These are phyloP conservation scores for Dicycla oo DNA, from an alignment of 2,888 invertebrate species.

Conservation along the genomic window DNA sequence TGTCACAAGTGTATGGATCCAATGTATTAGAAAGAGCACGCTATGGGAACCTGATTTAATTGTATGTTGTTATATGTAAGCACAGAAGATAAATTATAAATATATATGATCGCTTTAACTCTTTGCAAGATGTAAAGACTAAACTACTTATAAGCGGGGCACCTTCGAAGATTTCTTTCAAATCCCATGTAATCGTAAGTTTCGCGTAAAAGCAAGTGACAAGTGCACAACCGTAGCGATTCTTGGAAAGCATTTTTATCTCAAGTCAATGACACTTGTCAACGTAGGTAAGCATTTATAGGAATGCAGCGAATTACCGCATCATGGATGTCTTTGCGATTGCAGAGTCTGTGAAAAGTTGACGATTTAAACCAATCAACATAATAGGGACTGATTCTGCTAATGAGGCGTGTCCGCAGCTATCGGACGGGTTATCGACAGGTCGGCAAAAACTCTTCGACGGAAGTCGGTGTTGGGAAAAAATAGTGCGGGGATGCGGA, in stretches of 20 bases:
- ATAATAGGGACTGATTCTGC: conserved; percentile 77
- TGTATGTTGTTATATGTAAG: conserved; percentile 1
- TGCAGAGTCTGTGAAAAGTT: conserved; percentile 66
- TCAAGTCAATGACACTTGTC: conserved; percentile 76
- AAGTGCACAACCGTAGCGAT: conserved; percentile 58
- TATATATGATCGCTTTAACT: background rate
- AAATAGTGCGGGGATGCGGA: conserved; percentile 84
- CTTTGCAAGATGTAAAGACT: background rate
- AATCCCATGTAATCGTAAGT: conserved; percentile 8
- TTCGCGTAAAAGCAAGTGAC: conserved; percentile 44
- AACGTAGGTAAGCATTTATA: conserved; percentile 71
- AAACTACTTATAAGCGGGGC: background rate
- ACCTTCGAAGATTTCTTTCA: background rate
- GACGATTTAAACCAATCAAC: conserved; percentile 78
- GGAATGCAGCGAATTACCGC: conserved; percentile 75
- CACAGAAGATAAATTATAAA: background rate
- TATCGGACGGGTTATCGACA: conserved; percentile 86
- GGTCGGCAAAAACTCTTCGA: conserved; percentile 84
- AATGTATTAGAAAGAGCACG: conserved; percentile 50
- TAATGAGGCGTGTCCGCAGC: conserved; percentile 88
- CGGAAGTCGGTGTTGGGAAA: conserved; percentile 86
- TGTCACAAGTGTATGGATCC: conserved; percentile 50
- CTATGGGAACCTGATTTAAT: conserved; percentile 34
- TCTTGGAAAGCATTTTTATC: conserved; percentile 69
- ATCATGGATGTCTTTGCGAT: conserved; percentile 64